Base-by-base conservation (phyloP, 2,797 vertebrate genomes). In the Tiaroga cobitis region DNA sequence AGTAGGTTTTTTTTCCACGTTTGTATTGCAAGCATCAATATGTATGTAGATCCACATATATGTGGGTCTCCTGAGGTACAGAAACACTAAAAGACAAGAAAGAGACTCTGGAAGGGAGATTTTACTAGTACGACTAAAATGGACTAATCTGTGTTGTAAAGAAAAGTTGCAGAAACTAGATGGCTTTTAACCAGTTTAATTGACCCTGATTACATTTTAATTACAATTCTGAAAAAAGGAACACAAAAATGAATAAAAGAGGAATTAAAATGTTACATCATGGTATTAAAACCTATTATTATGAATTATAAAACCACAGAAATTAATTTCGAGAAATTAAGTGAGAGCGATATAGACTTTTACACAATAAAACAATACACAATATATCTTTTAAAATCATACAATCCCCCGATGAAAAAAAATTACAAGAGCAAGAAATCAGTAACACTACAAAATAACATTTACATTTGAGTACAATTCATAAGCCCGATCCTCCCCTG, bases 151-250 rank as follows among this genome's bases (percentile, higher is more conserved):
- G 29, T 75, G 41, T 34, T 26, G 41, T 29, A 29, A 49, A 68
- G 26, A 83, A 84, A 86, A 19, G 26, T n/a, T n/a, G 70, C 51
- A 79, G 81, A 83, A 87, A 61, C 90, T 88, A 87, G 87, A 92
- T 93, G 93, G 93, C 29, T 94, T 96, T 95, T 90, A 95, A 95
- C 93, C 91, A 89, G 93, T 95, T 96, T 96, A 96, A 96, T 95
- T 94, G 95, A 95, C 95, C 95, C 95, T 95, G 95, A 95, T 95
- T 96, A 95, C 94, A 95, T 90, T 94, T 94, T 95, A 95, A 95
- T 96, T 95, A 96, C 94, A 95, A 94, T 93, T 94, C 92, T 94
- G 88, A 77, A 92, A 92, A 49, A 92, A 92, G 91, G 89, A 88
- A 90, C 86, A 87, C 89, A 89, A 89, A 91, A 93, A 93, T 89